Percentiles rank a stretch among this genome's conserved stretches.
Evolutionary conservation across 2,888 invertebrate genomes (phyloP).

Genomic region (Polyommatus icarus): DNA sequence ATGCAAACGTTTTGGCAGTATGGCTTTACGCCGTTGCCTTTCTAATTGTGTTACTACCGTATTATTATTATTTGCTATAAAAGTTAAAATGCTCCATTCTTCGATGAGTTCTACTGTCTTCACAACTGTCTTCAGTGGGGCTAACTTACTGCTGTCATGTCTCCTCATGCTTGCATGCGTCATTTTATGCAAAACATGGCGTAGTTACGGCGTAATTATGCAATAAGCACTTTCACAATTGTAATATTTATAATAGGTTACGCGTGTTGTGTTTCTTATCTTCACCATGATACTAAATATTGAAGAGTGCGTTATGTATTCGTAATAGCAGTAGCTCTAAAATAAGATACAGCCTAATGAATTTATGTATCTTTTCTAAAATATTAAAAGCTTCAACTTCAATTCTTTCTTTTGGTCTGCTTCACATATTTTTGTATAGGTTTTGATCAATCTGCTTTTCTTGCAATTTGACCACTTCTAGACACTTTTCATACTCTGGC

Average conservation of each 20-base stretch:
- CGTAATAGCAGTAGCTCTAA: neutral
- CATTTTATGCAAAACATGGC: constrained; percentile 8
- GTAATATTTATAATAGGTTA: constrained; percentile 6
- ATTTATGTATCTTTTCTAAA: too few relatives aligned
- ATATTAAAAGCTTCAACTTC: too few relatives aligned
- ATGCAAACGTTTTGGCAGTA: too few relatives aligned
- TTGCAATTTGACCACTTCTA: neutral
- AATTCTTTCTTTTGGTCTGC: too few relatives aligned
- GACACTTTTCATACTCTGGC: neutral
- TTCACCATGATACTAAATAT: neutral
- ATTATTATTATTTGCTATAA: too few relatives aligned
- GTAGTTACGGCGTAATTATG: constrained; percentile 24
- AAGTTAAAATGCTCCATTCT: too few relatives aligned
- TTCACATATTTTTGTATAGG: too few relatives aligned
- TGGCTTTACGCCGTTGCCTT: too few relatives aligned
- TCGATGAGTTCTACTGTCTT: too few relatives aligned
- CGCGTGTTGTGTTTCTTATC: constrained; percentile 8
- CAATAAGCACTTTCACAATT: constrained; percentile 28
- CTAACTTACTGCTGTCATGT: neutral
- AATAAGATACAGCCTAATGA: neutral
- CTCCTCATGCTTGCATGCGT: constrained; percentile 8
- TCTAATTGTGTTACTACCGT: too few relatives aligned
- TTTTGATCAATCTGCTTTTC: neutral
- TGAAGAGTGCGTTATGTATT: neutral
- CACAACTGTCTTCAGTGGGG: too few relatives aligned